These are phyloP conservation scores for Allacma fusca DNA, from an alignment of 2,888 invertebrate genomes.

Conservation along the genomic window DNA sequence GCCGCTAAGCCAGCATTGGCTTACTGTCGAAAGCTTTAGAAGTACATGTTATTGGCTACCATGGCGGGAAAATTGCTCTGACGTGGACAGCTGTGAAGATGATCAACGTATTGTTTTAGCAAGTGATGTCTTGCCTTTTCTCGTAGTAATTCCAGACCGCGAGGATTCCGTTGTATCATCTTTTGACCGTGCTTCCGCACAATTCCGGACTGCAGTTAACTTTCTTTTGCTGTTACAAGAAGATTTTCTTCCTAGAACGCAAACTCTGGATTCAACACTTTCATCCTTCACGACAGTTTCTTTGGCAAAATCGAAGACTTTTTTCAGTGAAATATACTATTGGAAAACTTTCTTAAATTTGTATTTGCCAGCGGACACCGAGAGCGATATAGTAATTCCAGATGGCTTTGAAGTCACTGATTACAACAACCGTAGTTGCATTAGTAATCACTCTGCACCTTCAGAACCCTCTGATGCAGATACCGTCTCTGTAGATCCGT, in stretches of 20 bases:
- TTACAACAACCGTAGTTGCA: neutral
- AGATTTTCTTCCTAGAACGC: slow-evolving; percentile 58
- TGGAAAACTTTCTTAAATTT: slow-evolving; percentile 55
- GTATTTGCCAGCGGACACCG: slow-evolving; percentile 43
- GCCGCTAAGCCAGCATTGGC: neutral
- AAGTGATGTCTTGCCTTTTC: slow-evolving; percentile 47
- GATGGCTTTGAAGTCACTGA: slow-evolving; percentile 57
- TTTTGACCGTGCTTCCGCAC: slow-evolving; percentile 51
- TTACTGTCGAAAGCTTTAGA: slow-evolving; percentile 51
- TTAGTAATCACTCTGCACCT: neutral
- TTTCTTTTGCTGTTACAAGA: slow-evolving; percentile 53
- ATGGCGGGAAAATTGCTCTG: slow-evolving; percentile 53
- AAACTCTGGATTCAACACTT: slow-evolving; percentile 53
- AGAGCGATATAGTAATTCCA: slow-evolving; percentile 47
- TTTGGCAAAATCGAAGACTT: slow-evolving; percentile 50
- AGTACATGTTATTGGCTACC: slow-evolving; percentile 54
- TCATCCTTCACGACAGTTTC: slow-evolving; percentile 49
- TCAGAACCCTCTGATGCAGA: neutral
- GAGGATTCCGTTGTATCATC: slow-evolving; percentile 37
- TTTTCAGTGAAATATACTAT: slow-evolving; percentile 58
- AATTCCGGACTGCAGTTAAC: slow-evolving; percentile 57
- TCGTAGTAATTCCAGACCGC: slow-evolving; percentile 51
- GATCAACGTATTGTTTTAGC: slow-evolving; percentile 49
- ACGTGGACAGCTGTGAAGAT: slow-evolving; percentile 55
- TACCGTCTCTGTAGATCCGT: neutral